Base-by-base conservation (phyloP, 2,113 vertebrate genomes). In the Argyrosomus japonicus region DNA sequence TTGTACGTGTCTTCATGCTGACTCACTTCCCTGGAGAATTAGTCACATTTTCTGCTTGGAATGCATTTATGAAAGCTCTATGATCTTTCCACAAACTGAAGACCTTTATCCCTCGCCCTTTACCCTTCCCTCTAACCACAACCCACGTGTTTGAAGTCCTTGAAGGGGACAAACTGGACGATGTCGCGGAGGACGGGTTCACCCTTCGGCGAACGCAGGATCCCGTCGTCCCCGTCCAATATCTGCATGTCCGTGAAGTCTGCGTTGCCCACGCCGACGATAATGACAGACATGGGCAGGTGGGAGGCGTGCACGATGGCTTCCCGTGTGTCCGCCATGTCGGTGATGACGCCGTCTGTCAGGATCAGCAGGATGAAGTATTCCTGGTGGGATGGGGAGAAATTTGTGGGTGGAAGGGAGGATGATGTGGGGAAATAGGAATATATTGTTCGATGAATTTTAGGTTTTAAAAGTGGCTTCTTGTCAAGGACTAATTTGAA, bases 241-340 rank as follows among this genome's bases (percentile, higher is more conserved):
- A 99, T 99, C 96, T 99, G 98, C 98, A 99, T 99, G 95, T 99
- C 98, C 0, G 97, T 99, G 86, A 99, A 99, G 86, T 99, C 98
- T 0, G 98, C 98, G 0, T 97, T 99, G 25, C 98, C 98, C 61
- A 99, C 96, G 0, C 98, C 98, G 0, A 99, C 98, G 21, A 99
- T 99, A 94, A 99, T 99, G 93, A 99, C 97, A 0, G 98, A 99
- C 98, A 99, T 99, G 89, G 98, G 98, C 3, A 99, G 96, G 92
- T 99, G 97, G 6, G 98, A 99, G 83, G 98, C 98, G 0, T 99
- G 97, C 13, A 99, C 98, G 1, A 99, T 99, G 94, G 98, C 98
- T 93, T 99, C 98, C 27, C 98, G 94, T 2, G 98, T 99, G 94
- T 99, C 98, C 0, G 97, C 98, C 98, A 99, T 99, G 94, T 99